phyloP scores from a whole-genome alignment of 2,888 invertebrate species.

The Cactoblastis cactorum region DNA sequence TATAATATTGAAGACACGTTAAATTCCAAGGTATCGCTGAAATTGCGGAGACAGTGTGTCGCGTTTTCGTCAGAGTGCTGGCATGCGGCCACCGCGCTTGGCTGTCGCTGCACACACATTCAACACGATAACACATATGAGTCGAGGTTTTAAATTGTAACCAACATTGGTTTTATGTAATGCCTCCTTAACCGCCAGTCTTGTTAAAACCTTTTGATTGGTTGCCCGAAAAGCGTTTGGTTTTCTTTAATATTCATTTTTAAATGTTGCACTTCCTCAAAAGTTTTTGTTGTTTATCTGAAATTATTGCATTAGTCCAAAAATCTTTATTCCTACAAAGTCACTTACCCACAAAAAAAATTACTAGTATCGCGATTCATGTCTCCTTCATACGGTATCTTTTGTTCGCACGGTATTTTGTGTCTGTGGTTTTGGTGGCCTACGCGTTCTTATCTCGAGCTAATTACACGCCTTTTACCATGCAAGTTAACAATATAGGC shows the following conservation, averaged over 20 bases:
- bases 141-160: background rate
- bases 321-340: too few species aligned
- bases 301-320: background rate
- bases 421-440: background rate
- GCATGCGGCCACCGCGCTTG: constrained; percentile 23
- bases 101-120: background rate
- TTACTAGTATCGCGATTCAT: too few species aligned
- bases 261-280: too few species aligned
- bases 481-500: constrained; percentile 7
- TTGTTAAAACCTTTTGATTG: too few species aligned
- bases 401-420: background rate
- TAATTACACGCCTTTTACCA: constrained; percentile 14
- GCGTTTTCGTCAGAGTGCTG: constrained; percentile 20
- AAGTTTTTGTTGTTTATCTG: too few species aligned
- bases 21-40: constrained; percentile 2
- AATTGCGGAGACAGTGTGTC: constrained; percentile 22
- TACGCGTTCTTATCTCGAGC: constrained; percentile 18
- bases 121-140: background rate
- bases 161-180: too few species aligned
- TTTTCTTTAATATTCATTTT: too few species aligned
- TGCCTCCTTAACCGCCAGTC: too few species aligned
- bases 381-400: too few species aligned
- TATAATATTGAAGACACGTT: background rate
- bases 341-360: too few species aligned
- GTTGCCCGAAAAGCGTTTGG: too few species aligned